phyloP scores from a whole-genome alignment of 1,140 invertebrate species.

The Hesperophylax magnus region DNA sequence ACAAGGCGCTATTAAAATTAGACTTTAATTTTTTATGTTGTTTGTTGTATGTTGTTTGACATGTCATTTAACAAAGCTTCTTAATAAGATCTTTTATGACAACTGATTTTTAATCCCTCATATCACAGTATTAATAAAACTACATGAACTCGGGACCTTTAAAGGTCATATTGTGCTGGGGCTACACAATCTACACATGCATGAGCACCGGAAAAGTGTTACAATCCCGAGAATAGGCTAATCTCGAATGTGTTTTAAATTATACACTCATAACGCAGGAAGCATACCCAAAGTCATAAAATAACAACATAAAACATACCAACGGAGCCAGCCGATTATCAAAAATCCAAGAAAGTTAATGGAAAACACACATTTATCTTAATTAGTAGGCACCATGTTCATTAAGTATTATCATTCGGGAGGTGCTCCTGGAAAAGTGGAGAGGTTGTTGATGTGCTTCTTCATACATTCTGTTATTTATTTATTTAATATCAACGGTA shows the following conservation, averaged over 20 bases:
- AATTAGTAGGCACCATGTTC: constrained; percentile 42
- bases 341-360: constrained; percentile 52
- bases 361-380: constrained; percentile 54
- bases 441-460: background rate
- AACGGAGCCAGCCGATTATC: constrained; percentile 43
- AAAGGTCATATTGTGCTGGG: too few relatives aligned
- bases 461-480: background rate
- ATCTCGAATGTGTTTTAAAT: constrained; percentile 55
- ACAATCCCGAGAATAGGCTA: background rate
- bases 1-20: too few relatives aligned
- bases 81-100: too few relatives aligned
- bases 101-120: too few relatives aligned
- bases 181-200: too few relatives aligned
- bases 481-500: too few relatives aligned
- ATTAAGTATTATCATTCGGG: constrained; percentile 12
- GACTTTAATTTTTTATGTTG: too few relatives aligned
- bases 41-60: too few relatives aligned
- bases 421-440: background rate
- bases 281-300: constrained; percentile 44
- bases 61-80: too few relatives aligned
- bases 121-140: too few relatives aligned
- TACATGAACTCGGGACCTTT: too few relatives aligned
- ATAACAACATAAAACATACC: constrained; percentile 45
- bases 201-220: too few relatives aligned
- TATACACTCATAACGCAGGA: constrained; percentile 46